These are phyloP conservation scores for Crax fasciolata DNA, from an alignment of 2,797 vertebrate species.

Conservation along the genomic window DNA sequence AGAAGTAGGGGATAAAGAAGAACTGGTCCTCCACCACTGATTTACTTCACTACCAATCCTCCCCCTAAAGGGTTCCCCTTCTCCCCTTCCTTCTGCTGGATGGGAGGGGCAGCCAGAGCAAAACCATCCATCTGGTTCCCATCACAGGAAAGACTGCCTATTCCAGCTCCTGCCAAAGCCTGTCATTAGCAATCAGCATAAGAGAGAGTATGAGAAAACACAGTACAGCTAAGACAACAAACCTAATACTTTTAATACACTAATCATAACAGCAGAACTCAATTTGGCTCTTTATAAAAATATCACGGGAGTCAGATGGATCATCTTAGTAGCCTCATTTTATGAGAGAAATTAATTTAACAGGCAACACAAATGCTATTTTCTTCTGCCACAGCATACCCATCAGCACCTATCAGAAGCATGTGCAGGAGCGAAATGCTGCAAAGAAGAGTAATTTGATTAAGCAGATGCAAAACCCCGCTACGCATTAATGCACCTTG, in stretches of 20 bases:
- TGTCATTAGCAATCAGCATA: constrained; percentile 45
- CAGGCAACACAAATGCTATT: constrained; percentile 30
- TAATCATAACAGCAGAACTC: constrained; percentile 47
- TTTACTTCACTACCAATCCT: not conserved
- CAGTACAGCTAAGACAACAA: constrained; percentile 61
- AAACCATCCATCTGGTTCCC: constrained; percentile 63
- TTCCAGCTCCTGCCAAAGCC: constrained; percentile 48
- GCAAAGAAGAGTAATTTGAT: constrained; percentile 2
- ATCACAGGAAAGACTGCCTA: constrained; percentile 32
- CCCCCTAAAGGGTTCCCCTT: not conserved
- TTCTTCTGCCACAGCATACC: not conserved
- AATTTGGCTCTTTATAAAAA: constrained; percentile 24
- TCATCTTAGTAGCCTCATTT: constrained; percentile 37
- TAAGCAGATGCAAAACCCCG: not conserved
- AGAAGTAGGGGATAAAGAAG: not conserved
- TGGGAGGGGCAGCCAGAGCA: not conserved
- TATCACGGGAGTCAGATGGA: constrained; percentile 3
- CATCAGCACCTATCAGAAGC: constrained; percentile 22
- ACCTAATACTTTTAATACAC: constrained; percentile 43
- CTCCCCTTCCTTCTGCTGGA: not conserved
- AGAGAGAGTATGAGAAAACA: constrained; percentile 38
- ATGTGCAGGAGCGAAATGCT: not conserved
- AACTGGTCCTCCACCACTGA: not conserved
- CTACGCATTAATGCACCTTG: not conserved
- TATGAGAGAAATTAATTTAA: constrained; percentile 36